Evolutionary conservation across 2,888 invertebrate species (phyloP).

Genomic region (Agrochola macilenta): DNA sequence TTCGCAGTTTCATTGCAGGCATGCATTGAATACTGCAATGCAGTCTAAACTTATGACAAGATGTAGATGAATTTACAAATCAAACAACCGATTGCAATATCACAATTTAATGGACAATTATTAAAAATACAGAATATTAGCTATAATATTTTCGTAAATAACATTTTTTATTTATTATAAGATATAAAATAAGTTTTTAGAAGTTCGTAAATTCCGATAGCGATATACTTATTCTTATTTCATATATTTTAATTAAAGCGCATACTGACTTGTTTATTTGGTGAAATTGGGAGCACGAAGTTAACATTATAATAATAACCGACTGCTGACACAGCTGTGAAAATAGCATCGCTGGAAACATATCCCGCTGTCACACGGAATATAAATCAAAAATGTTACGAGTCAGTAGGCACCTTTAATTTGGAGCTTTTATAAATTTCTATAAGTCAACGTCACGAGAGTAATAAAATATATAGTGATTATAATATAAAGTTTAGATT

Average conservation of each 20-base stretch:
- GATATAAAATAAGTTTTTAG: slow-evolving; percentile 65
- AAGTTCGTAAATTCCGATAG: slow-evolving; percentile 67
- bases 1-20: slow-evolving; percentile 9
- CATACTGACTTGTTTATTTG: slow-evolving; percentile 57
- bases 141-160: slow-evolving; percentile 71
- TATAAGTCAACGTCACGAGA: slow-evolving; percentile 48
- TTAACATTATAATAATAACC: slow-evolving; percentile 26
- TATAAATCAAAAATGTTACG: slow-evolving; percentile 46
- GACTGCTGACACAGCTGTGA: slow-evolving; percentile 40
- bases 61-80: slow-evolving; percentile 22
- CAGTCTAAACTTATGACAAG: slow-evolving; percentile 29
- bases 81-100: slow-evolving; percentile 76
- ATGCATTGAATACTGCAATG: slow-evolving; percentile 41
- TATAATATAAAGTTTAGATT: slow-evolving; percentile 63
- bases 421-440: slow-evolving; percentile 33
- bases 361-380: slow-evolving; percentile 24
- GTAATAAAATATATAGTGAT: slow-evolving; percentile 63
- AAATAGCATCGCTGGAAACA: slow-evolving; percentile 52
- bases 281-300: slow-evolving; percentile 25
- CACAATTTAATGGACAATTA: slow-evolving; percentile 89
- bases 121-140: slow-evolving; percentile 74
- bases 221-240: slow-evolving; percentile 55
- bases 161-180: slow-evolving; percentile 59
- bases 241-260: slow-evolving; percentile 50
- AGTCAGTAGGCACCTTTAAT: slow-evolving; percentile 62